Evolutionary conservation across 1,140 invertebrate genomes (phyloP), one percentile per base, ranked within the genome.

Genomic region (Chionoecetes opilio): DNA sequence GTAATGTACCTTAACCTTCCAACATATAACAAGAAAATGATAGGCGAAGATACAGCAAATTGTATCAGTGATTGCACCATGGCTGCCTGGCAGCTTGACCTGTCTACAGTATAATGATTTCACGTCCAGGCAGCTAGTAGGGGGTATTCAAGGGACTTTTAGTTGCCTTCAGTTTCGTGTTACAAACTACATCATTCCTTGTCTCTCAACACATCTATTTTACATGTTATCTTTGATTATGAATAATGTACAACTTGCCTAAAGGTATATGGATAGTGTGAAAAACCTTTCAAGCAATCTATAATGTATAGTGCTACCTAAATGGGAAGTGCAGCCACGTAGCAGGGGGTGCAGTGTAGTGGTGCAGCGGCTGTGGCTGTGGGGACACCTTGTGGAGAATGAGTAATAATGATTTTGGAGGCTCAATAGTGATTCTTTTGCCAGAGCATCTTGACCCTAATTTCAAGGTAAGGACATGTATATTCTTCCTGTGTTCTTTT

Each of bases 401-500:
- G 93, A 91, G 32, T 91, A 91, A 38, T 84, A 94, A 90, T 94
- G 93, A 63, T 21, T 26, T 94, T 29, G 93, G 93, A 29, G 87
- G 93, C 2, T 90, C 93, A 46, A 91, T 94, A 38, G 87, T 94
- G 29, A 94, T 94, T 90, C 93, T 94, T 94, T 53, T 94, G 29
- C 93, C 93, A 0, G 93, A 94, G 46, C 93, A 35, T 46, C 93
- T 94, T 75, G 93, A 94, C 82, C 93, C n/a, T n/a, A n/a, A n/a
- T n/a, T n/a, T n/a, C n/a, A n/a, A n/a, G n/a, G n/a, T n/a, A n/a
- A n/a, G n/a, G n/a, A n/a, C n/a, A n/a, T n/a, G n/a, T n/a, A n/a
- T n/a, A n/a, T n/a, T n/a, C n/a, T n/a, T n/a, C n/a, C n/a, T n/a
- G n/a, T n/a, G n/a, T n/a, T n/a, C n/a, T n/a, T n/a, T n/a, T n/a